Evolutionary conservation across 2,113 vertebrate genomes (phyloP).

Genomic region (Protobothrops mucrosquamatus): DNA sequence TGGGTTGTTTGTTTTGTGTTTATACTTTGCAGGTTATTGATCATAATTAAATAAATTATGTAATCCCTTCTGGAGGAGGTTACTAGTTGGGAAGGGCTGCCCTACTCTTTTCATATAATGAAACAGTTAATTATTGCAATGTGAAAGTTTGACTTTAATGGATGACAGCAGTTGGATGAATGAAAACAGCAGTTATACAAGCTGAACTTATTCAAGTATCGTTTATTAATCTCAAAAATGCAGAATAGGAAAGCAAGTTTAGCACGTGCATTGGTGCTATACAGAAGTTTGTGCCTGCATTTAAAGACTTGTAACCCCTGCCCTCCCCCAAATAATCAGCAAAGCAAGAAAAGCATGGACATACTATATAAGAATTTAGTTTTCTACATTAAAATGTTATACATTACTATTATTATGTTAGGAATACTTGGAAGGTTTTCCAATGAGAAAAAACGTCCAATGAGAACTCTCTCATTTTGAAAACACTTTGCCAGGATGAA

Average conservation of each 20-base stretch:
- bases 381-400: slow-evolving; percentile 12
- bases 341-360: background rate
- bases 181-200: background rate
- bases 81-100: background rate
- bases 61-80: background rate
- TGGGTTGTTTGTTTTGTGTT: background rate
- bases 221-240: slow-evolving; percentile 30
- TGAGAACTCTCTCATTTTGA: background rate
- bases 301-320: background rate
- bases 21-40: background rate
- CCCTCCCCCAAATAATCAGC: background rate
- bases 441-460: background rate
- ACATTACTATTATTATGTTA: background rate
- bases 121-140: background rate
- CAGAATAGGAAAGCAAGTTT: background rate
- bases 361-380: background rate
- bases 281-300: background rate
- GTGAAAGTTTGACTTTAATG: background rate
- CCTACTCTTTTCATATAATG: background rate
- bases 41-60: background rate
- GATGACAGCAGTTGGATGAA: background rate
- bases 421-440: background rate
- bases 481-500: background rate
- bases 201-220: background rate
- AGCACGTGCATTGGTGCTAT: background rate